Conservation (phyloP, 2,113 vertebrate genomes). For the Anarhynchus alexandrinus region DNA sequence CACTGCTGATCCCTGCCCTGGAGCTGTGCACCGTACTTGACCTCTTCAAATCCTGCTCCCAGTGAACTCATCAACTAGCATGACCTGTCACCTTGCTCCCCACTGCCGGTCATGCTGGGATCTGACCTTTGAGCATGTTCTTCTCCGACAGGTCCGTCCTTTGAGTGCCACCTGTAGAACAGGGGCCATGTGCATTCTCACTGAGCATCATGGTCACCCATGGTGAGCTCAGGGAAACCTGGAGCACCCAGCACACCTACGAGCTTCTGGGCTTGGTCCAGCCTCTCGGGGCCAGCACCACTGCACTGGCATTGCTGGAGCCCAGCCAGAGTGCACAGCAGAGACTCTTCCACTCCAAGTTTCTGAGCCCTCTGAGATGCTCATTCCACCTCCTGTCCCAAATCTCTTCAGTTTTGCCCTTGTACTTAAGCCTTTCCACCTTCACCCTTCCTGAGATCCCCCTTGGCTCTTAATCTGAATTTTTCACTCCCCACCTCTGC, state of each 20-base stretch:
- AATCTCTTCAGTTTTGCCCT: background rate
- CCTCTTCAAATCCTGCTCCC: background rate
- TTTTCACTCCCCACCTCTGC: background rate
- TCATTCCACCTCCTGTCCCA: background rate
- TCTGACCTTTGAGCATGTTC: background rate
- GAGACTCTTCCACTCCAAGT: background rate
- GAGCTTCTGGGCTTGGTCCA: background rate
- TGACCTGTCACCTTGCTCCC: background rate
- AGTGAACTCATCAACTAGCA: background rate
- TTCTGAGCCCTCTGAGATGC: background rate
- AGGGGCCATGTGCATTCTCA: background rate
- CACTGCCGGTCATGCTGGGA: background rate
- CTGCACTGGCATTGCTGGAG: background rate
- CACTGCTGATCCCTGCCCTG: background rate
- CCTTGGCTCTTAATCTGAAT: background rate
- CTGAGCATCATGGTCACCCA: background rate
- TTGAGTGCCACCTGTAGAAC: accelerated
- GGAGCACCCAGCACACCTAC: background rate
- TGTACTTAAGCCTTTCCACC: background rate
- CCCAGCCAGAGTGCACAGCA: background rate
- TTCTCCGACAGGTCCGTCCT: background rate
- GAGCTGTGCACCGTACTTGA: background rate
- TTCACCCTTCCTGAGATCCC: background rate
- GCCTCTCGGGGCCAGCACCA: background rate
- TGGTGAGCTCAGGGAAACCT: accelerated